A percentile compares a stretch with the other conserved stretches of the same genome.
Evolutionary conservation across 2,888 invertebrate genomes (phyloP).

Genomic region (Syrista parreyssii): DNA sequence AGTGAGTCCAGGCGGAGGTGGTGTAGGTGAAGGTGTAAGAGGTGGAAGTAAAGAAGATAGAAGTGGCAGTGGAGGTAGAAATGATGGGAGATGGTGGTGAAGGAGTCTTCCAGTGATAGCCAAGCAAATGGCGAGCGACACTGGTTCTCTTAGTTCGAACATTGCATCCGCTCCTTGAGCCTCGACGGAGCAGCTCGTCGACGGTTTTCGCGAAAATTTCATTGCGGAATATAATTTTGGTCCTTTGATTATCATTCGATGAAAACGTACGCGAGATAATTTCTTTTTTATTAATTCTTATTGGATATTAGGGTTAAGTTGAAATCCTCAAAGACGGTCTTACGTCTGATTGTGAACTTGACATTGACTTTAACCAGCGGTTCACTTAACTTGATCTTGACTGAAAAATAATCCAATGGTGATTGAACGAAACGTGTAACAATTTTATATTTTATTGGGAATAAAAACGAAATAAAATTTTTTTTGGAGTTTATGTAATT

Average conservation of each 20-base stretch:
- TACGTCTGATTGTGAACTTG: neutral
- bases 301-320: neutral
- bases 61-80: neutral
- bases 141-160: constrained; percentile 49
- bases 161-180: constrained; percentile 48
- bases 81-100: neutral
- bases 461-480: neutral
- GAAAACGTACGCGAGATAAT: neutral
- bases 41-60: neutral
- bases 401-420: neutral
- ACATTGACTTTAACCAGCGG: neutral
- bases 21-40: neutral
- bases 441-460: neutral
- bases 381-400: neutral
- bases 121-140: constrained; percentile 2
- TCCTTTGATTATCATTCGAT: neutral
- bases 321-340: neutral
- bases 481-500: neutral
- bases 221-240: neutral
- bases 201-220: neutral
- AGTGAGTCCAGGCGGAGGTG: neutral
- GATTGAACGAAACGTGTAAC: neutral
- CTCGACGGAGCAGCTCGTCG: constrained; percentile 31
- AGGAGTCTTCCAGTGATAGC: constrained; percentile 4
- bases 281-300: neutral